Evolutionary conservation across 2,888 invertebrate species (phyloP).

Genomic region (Polietes domitor): DNA sequence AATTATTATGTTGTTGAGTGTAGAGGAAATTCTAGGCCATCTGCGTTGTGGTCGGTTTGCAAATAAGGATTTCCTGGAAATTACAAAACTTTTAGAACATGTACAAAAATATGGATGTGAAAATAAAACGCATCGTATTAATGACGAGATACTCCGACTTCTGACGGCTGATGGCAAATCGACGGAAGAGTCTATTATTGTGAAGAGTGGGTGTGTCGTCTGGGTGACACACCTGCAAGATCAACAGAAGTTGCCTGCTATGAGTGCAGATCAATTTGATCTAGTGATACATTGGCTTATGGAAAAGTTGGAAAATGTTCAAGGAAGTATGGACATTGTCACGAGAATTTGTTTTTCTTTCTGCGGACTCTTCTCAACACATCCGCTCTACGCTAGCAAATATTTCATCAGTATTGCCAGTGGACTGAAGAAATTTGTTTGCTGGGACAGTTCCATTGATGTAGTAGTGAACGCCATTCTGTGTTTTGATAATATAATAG

Average conservation of each 20-base stretch:
- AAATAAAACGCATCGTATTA: constrained; percentile 32
- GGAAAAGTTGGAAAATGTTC: background rate
- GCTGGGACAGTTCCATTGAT: background rate
- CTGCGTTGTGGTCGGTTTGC: constrained; percentile 30
- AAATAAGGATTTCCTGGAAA: constrained; percentile 42
- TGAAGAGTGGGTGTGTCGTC: constrained; percentile 37
- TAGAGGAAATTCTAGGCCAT: constrained; percentile 40
- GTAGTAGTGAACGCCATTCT: constrained; percentile 39
- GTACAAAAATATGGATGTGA: constrained; percentile 44
- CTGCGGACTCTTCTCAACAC: constrained; percentile 1
- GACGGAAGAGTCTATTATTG: background rate
- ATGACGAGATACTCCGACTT: constrained; percentile 46
- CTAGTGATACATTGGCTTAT: constrained; percentile 37
- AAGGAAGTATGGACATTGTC: background rate
- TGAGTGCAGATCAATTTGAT: constrained; percentile 40
- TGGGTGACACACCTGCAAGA: constrained; percentile 52
- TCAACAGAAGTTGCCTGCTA: constrained; percentile 43
- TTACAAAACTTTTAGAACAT: constrained; percentile 42
- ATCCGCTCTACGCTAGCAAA: constrained; percentile 18
- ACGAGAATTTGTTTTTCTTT: constrained; percentile 22
- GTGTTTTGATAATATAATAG: constrained; percentile 39
- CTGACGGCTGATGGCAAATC: background rate
- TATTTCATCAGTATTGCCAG: background rate
- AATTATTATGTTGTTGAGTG: constrained; percentile 52
- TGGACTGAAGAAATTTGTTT: background rate